Base-by-base conservation (phyloP, 2,113 vertebrate genomes). In the Pelobates fuscus region DNA sequence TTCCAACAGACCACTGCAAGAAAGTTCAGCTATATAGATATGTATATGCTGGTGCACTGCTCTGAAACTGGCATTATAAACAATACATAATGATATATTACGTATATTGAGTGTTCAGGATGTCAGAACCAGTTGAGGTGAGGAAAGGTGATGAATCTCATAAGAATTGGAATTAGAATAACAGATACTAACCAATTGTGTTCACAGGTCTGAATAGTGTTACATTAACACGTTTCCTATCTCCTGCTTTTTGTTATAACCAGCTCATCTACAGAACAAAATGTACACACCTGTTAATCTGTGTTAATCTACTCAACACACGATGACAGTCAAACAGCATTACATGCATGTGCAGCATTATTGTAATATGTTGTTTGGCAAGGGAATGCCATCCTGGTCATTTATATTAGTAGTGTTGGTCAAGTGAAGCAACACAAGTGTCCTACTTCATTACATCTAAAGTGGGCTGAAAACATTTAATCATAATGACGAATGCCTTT, bases 211-310 rank as follows among this genome's bases (percentile, higher is more conserved):
- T 70, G 27, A 17, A 27, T 58, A 8, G 67, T 59, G 67, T 59
- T 70, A 59, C 54, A 70, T 70, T 70, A 59, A 59, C 67, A 70
- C 67, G 30, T 69, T 21, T 20, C 27, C 20, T 32, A 70, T 59
- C 52, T 17, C 15, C 32, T 70, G n/a, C 32, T 59, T 10, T 17
- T 69, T 14, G 26, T 24, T 30, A 30, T 57, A 55, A 12, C 20
- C 29, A 37, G 23, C 27, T 24, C 52, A 41, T 21, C 29, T 26
- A 32, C 54, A 37, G 5, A 15, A 59, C 29, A 59, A n/a, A 58
- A 32, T 1, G 12, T 55, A 26, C 37, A 52, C 23, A 20, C 41
- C 43, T 29, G 30, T 59, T 70, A 37, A 59, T 20, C 67, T 69
- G 7, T 23, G 29, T 17, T 58, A 69, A 41, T 69, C 67, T 26